Conservation (phyloP, 2,113 vertebrate species). For the Sinosuthora webbiana region DNA sequence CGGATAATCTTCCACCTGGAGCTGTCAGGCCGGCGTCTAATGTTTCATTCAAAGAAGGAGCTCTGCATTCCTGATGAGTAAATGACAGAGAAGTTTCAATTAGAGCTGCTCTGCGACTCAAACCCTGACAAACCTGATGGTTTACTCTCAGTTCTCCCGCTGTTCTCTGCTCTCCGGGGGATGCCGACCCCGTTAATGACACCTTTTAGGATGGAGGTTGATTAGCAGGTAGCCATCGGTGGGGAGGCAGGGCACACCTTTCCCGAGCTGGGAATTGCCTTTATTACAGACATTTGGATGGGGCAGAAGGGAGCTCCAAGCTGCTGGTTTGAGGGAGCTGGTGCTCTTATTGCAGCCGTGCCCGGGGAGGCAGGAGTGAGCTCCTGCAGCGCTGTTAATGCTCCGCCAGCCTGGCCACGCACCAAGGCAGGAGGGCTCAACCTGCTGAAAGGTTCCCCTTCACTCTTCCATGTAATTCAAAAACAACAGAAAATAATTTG, state of each 20-base stretch:
- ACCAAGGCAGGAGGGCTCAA: rapidly evolving
- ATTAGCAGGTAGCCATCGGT: slow-evolving; percentile 16
- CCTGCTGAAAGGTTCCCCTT: neutral
- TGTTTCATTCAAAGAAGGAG: slow-evolving; percentile 61
- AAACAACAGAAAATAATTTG: neutral
- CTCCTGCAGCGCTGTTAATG: neutral
- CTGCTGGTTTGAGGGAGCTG: neutral
- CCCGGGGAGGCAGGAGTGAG: neutral
- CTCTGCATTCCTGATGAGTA: slow-evolving; percentile 50
- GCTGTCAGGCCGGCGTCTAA: slow-evolving; percentile 61
- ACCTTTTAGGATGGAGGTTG: neutral
- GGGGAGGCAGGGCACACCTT: neutral
- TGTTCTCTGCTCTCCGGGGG: slow-evolving; percentile 24
- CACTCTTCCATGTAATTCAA: neutral
- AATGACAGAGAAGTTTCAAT: slow-evolving; percentile 72
- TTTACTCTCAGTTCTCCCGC: slow-evolving; percentile 18
- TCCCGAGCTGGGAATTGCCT: neutral
- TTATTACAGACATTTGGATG: neutral
- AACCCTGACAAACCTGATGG: slow-evolving; percentile 35
- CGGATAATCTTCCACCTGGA: slow-evolving; percentile 56
- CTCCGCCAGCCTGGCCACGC: neutral
- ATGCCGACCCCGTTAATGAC: slow-evolving; percentile 24
- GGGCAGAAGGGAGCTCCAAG: neutral
- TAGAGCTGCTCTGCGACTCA: slow-evolving; percentile 45
- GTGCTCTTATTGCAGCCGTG: neutral